These are phyloP conservation scores for Ursus arctos DNA, from an alignment of 2,113 vertebrate genomes.

Conservation along the genomic window DNA sequence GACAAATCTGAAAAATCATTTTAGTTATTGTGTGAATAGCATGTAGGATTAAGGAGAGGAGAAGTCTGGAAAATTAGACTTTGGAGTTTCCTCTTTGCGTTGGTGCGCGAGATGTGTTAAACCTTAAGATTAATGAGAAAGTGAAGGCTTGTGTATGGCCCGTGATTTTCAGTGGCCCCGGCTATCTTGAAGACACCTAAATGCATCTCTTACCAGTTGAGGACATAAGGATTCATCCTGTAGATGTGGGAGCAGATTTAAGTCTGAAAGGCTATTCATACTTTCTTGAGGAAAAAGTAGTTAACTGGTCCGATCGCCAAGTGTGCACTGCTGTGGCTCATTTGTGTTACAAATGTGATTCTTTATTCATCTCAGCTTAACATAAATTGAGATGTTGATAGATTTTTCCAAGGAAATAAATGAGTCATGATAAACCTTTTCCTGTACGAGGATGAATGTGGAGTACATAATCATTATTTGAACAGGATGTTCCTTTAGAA, in stretches of 20 bases:
- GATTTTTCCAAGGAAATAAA: conserved; percentile 41
- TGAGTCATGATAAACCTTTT: conserved; percentile 49
- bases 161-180: not conserved
- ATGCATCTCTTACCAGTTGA: not conserved
- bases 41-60: not conserved
- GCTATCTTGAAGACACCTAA: not conserved
- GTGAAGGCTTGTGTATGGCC: not conserved
- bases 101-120: not conserved
- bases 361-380: conserved; percentile 30
- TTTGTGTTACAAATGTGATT: not conserved
- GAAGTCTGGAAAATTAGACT: not conserved
- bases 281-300: not conserved
- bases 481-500: conserved; percentile 53
- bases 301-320: not conserved
- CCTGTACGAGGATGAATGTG: not conserved
- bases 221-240: not conserved
- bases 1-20: not conserved
- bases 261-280: not conserved
- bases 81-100: not conserved
- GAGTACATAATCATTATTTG: not conserved
- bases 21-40: not conserved
- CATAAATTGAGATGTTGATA: conserved; percentile 27
- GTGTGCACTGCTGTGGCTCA: not conserved
- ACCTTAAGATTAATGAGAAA: not conserved
- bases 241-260: not conserved